Evolutionary conservation across 2,113 vertebrate species (phyloP), one percentile per base, ranked within the genome.

Genomic region (Crotalus helleri): DNA sequence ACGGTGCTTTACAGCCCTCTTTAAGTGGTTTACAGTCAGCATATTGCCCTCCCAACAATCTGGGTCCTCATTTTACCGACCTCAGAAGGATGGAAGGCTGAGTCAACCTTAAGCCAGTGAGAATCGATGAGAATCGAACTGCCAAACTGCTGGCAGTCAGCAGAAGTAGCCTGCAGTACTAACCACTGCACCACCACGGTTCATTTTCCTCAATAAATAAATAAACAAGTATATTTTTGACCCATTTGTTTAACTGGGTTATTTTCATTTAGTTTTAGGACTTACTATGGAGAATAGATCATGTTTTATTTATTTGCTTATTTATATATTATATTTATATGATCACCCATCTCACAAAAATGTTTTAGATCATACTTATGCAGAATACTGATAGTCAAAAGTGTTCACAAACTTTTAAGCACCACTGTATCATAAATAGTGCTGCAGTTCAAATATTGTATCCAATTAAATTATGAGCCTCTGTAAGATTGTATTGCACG

Each of bases 341-440:
- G 59, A 26, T 61, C 24, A 29, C 59, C 59, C 11, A 61, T 61
- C 9, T 61, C 24, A 61, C 24, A 61, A 61, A 29, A 61, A 61
- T 11, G 1, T 61, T 33, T 69, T 69, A 33, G 64, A 4, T 69
- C 29, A 33, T 13, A 69, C 12, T 33, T 74, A 74, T 33, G 69
- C 69, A 39, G 13, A 19, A 39, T 74, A 39, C 33, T 39, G 15
- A 74, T 33, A 74, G 33, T 39, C 15, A 74, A 81, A 39, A 81
- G 15, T 13, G n/a, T 81, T 81, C 69, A 39, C n/a, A 81, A 81
- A 81, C 33, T 8, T 74, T 74, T 81, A 81, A 81, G n/a, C 33
- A 81, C 15, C n/a, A 39, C 94, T 54, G 15, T 51, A 17, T 53
- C 51, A 17, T 39, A 81, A 96, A 94, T 95, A 89, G 95, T 58